Evolutionary conservation across 2,113 vertebrate genomes (phyloP), one percentile per base, ranked within the genome.

Genomic region (Mus pahari): DNA sequence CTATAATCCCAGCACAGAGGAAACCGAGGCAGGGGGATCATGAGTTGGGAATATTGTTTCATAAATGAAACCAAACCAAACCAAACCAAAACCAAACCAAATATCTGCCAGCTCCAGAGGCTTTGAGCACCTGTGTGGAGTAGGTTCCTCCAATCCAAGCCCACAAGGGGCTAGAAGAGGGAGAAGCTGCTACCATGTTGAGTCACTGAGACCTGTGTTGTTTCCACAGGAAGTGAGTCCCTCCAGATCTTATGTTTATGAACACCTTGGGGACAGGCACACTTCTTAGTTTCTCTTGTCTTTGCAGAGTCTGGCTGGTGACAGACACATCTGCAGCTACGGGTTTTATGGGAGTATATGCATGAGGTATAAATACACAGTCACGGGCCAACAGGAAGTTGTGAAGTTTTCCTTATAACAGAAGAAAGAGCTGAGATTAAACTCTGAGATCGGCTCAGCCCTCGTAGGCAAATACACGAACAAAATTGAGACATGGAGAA

Each of bases 91-190:
- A 26, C 0, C 64, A 83, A 83, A 39, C 70, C 31, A 64, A 64
- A 64, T 33, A 62, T 24, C 20, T 71, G 55, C 2, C 2, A n/a
- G n/a, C 39, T 60, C 17, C 71, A 31, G 70, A 11, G 28, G 36
- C 55, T 50, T 22, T 36, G n/a, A 9, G 36, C 9, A 33, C 10
- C 71, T 48, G 70, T 64, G 62, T 58, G 42, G 64, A 58, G n/a
- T 8, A 19, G 39, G 24, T 19, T 1, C 26, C 19, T 11, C 33
- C 16, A 45, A 48, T n/a, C 53, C 16, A 5, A 42, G 17, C 17
- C 36, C 28, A 50, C 0, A 0, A 3, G 48, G 7, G 12, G 33
- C 3, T 10, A 3, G 28, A 31, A 17, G 3, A 39, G 42, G 70
- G 53, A 3, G 5, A 26, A 19, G 53, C 39, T 3, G 53, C 14